A percentile compares a stretch with the other conserved stretches of the same genome.
Conservation (phyloP, 2,888 invertebrate species). For the Polyommatus icarus region DNA sequence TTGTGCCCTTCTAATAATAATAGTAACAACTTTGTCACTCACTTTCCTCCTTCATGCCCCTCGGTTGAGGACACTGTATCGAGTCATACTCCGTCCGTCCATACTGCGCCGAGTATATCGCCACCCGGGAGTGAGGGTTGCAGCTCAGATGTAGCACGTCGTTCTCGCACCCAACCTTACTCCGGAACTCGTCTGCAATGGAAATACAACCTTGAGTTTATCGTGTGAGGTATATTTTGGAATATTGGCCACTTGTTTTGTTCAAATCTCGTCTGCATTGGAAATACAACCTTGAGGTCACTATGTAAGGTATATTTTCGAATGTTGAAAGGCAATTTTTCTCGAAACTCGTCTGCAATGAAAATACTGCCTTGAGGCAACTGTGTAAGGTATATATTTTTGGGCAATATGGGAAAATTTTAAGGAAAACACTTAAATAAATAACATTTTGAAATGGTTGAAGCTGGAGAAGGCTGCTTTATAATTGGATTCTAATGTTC, state of each 20-base stretch:
- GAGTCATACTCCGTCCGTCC: constrained; percentile 94
- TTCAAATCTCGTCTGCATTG: too few species aligned
- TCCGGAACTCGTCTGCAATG: constrained; percentile 92
- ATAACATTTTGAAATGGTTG: constrained; percentile 36
- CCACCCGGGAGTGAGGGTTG: constrained; percentile 92
- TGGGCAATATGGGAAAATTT: constrained; percentile 38
- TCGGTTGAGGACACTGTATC: constrained; percentile 91
- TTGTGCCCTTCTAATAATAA: too few species aligned
- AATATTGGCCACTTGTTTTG: too few species aligned
- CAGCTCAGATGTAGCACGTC: constrained; percentile 93
- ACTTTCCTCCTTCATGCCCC: constrained; percentile 94
- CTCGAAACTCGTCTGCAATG: constrained; percentile 83
- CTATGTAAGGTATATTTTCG: too few species aligned
- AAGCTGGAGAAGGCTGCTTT: constrained; percentile 22
- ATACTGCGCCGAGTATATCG: constrained; percentile 95
- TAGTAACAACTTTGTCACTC: constrained; percentile 57
- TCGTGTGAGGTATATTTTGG: background rate
- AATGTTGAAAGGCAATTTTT: too few species aligned
- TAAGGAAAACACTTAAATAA: constrained; percentile 38
- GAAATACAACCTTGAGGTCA: too few species aligned
- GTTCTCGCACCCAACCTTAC: constrained; percentile 96
- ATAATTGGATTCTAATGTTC: constrained; percentile 24
- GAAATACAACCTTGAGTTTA: constrained; percentile 20
- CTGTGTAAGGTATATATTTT: constrained; percentile 3
- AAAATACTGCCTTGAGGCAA: constrained; percentile 18